These are phyloP conservation scores for Girardinichthys multiradiatus DNA, from an alignment of 2,113 vertebrate genomes.

Conservation along the genomic window DNA sequence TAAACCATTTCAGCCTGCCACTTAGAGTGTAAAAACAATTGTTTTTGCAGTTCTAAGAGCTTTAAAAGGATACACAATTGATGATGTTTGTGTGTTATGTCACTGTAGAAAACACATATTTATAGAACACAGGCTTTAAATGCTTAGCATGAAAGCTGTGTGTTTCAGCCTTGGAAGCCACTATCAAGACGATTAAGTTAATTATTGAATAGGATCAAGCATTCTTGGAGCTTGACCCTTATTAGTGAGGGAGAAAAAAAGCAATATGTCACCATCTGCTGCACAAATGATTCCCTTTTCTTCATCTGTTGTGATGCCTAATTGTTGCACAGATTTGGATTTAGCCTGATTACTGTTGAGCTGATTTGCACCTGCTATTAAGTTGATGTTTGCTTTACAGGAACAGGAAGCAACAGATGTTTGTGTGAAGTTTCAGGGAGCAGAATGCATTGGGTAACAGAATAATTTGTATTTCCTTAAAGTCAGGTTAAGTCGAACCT, in stretches of 20 bases:
- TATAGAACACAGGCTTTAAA: not conserved
- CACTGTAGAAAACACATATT: not conserved
- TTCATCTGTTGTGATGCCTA: slow-evolving; percentile 3
- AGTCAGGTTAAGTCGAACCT: slow-evolving; percentile 47
- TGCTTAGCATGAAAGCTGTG: slow-evolving; percentile 1
- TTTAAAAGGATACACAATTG: not conserved
- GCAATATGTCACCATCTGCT: slow-evolving; percentile 14
- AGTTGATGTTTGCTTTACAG: slow-evolving; percentile 18
- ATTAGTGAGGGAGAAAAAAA: not conserved
- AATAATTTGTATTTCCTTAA: slow-evolving; percentile 58
- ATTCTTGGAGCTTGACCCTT: slow-evolving; percentile 7
- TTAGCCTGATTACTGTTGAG: slow-evolving; percentile 1
- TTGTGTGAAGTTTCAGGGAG: slow-evolving; percentile 27
- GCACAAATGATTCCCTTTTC: slow-evolving; percentile 3
- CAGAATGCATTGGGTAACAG: slow-evolving; percentile 31
- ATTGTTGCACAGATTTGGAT: not conserved
- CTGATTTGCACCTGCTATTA: slow-evolving; percentile 23
- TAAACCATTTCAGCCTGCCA: not conserved
- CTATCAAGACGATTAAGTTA: slow-evolving; percentile 18
- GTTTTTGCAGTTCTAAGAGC: not conserved
- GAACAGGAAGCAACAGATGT: slow-evolving; percentile 19
- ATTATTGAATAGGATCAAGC: not conserved
- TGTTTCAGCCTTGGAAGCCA: not conserved
- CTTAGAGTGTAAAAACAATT: not conserved
- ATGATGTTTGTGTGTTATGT: slow-evolving; percentile 1